Evolutionary conservation across 2,888 invertebrate species (phyloP), one percentile per base, ranked within the genome.

Genomic region (Dynastes tityus): DNA sequence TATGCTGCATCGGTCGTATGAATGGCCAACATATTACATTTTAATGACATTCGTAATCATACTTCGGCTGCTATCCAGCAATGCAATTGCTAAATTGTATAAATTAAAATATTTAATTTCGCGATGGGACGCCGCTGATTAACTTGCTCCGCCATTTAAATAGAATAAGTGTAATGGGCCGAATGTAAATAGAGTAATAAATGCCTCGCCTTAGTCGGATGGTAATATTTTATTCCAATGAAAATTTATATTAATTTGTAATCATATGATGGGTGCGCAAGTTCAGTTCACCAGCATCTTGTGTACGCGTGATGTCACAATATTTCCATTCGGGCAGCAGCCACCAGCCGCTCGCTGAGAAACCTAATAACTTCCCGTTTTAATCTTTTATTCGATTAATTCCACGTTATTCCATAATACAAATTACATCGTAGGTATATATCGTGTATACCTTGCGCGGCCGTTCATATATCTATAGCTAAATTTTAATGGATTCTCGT

Each of bases 361-460:
- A 70, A 51, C 58, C 76, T 79, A 79, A 79, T 79, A 79, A 79
- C 79, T 79, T 79, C 76, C 79, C 76, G 75, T 76, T 68, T 76
- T 58, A 78, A 73, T 75, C 78, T 78, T 78, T 78, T 75, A 79
- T 76, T 79, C 75, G 61, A 75, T 79, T 79, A 79, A 78, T 78
- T 71, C 68, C 73, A 65, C 64, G 78, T 73, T 78, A 78, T 78
- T 70, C 63, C 63, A 37, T 78, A 74, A 74, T 74, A 74, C 73
- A 74, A 74, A 74, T 74, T 74, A 58, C 73, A 45, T 74, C 45
- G 73, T 40, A 29, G 32, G 32, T 32, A 71, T 51, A 70, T 65
- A 40, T 40, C 45, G 22, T 27, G 27, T 68, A 22, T 22, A 61
- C 27, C 5, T 58, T 73, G 73, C 16, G 13, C 45, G 27, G 32